Evolutionary conservation across 2,113 vertebrate genomes (phyloP), one percentile per base, ranked within the genome.

Genomic region (Hemicordylus capensis): DNA sequence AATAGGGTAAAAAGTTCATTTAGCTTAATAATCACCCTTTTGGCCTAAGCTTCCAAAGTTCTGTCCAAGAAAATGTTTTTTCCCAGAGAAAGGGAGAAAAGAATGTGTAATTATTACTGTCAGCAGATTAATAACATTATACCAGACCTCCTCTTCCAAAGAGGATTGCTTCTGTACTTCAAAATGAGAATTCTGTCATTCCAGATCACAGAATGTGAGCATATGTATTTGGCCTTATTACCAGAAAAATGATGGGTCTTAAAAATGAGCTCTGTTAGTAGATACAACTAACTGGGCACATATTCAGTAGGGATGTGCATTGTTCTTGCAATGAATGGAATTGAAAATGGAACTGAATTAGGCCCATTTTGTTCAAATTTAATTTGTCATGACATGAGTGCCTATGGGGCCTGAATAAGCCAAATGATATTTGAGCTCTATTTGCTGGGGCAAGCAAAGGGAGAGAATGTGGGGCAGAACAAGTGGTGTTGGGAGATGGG

Each of bases 21-120:
- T 20, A 88, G 46, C 12, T 37, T 46, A n/a, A 82, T 90, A 72
- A 85, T 26, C 14, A 80, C 80, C 77, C 74, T 82, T 87, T 69
- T 59, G 72, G 31, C 87, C 54, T 66, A n/a, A 90, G 44, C 79
- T 77, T 77, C 12, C 51, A 80, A 54, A 82, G 15, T 39, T 90
- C 54, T 61, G 83, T 79, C 59, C 72, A 67, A 75, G 3, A 75
- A 17, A 31, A 63, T 63, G 59, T 31, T 34, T 51, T 88, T 89
- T 89, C 66, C 82, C 56, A 93, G 3, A 58, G 46, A 11, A 83
- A 85, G 81, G 81, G 81, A 81, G 64, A 88, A 84, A 69, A 20
- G 10, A 84, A 19, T 90, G 83, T 20, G 31, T 89, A 84, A 87
- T 86, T 91, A 81, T 88, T 64, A 66, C 22, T 44, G 83, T 7